A percentile compares a stretch with the other conserved stretches of the same genome.
Evolutionary conservation across 2,888 invertebrate species (phyloP).

Genomic region (Osmoderma eremita): DNA sequence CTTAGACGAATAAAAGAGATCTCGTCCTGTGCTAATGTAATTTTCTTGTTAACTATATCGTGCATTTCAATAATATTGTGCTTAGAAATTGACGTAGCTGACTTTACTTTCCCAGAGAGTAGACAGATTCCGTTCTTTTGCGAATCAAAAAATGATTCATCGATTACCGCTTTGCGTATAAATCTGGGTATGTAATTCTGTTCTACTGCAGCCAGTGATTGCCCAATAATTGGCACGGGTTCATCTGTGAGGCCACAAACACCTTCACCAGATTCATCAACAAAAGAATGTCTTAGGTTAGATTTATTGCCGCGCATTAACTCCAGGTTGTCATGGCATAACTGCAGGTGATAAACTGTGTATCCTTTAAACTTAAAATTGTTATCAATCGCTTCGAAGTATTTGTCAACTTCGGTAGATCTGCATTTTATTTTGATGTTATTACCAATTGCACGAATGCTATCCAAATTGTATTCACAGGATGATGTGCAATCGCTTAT

Average conservation of each 20-base stretch:
- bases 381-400: not conserved
- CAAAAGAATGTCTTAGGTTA: not conserved
- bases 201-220: not conserved
- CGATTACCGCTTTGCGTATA: not conserved
- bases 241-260: not conserved
- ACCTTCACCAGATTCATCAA: conserved; percentile 6
- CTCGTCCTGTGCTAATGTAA: not conserved
- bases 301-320: not conserved
- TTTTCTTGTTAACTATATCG: not conserved
- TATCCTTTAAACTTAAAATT: not conserved
- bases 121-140: not conserved
- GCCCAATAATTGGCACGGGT: not conserved
- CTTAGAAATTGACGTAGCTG: not conserved
- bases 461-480: not conserved
- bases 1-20: not conserved
- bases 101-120: not conserved
- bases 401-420: not conserved
- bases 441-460: not conserved
- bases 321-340: not conserved
- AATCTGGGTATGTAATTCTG: conserved; percentile 6
- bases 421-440: not conserved
- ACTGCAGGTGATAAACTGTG: not conserved
- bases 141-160: not conserved
- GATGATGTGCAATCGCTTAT: not conserved
- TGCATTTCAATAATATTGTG: not conserved